Conservation (phyloP, 2,113 vertebrate genomes). For the Anser cygnoides region DNA sequence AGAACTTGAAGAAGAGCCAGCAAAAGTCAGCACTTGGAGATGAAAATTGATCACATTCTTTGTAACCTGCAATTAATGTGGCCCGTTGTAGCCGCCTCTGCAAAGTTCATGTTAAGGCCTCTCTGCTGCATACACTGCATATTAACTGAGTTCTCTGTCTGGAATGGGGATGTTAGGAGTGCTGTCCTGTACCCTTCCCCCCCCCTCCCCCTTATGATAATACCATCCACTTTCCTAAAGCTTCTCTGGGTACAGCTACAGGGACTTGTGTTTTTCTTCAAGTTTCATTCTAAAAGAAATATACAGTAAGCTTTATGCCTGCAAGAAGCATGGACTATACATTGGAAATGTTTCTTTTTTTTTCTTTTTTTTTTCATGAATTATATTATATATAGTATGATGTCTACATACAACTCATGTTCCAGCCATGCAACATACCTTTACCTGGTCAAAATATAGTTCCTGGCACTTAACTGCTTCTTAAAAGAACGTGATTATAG, state of each 20-base stretch:
- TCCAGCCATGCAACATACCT: not conserved
- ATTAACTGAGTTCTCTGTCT: not conserved
- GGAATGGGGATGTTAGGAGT: not conserved
- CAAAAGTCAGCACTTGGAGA: not conserved
- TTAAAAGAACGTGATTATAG: slow-evolving; percentile 16
- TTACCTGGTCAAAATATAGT: not conserved
- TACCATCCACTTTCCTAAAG: not conserved
- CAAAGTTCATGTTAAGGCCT: not conserved
- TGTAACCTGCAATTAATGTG: slow-evolving; percentile 22
- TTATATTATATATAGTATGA: not conserved
- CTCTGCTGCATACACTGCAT: not conserved
- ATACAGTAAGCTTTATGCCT: not conserved
- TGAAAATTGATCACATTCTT: slow-evolving; percentile 13
- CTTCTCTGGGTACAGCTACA: not conserved
- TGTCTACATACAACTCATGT: not conserved
- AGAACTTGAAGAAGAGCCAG: not conserved
- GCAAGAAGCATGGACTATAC: not conserved
- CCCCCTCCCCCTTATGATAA: not conserved
- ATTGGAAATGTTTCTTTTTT: not conserved
- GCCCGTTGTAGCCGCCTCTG: not conserved
- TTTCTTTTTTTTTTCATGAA: not conserved
- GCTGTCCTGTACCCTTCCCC: not conserved
- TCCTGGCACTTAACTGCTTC: not conserved
- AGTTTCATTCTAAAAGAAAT: not conserved
- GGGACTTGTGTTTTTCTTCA: not conserved